Conservation (phyloP, 2,797 vertebrate species). For the Tapera naevia region DNA sequence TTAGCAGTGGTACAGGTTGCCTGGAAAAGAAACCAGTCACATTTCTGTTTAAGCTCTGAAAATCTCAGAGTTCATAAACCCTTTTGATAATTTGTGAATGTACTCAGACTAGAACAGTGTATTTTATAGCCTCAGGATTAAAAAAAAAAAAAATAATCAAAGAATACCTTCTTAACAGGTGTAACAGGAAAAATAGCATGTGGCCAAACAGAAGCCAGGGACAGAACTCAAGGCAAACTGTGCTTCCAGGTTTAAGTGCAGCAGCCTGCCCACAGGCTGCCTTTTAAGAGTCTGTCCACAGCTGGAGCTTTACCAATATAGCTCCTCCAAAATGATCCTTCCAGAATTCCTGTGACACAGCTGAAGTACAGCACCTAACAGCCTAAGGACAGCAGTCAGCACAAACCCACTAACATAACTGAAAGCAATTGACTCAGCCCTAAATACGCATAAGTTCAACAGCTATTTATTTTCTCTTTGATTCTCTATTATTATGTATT, state of each 20-base stretch:
- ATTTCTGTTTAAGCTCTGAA: neutral
- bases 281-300: neutral
- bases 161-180: neutral
- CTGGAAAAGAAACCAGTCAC: neutral
- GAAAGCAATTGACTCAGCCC: neutral
- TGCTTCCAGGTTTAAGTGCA: neutral
- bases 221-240: neutral
- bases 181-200: neutral
- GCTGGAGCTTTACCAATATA: slow-evolving; percentile 38
- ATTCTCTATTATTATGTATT: neutral
- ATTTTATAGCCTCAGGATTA: neutral
- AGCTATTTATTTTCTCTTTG: neutral
- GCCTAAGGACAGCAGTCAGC: neutral
- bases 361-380: neutral
- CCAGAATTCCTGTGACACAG: neutral
- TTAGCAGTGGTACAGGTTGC: neutral
- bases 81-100: slow-evolving; percentile 23
- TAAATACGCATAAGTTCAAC: neutral
- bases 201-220: neutral
- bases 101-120: neutral
- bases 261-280: neutral
- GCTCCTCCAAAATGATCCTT: neutral
- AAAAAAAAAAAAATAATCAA: neutral
- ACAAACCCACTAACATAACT: neutral
- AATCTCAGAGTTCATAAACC: slow-evolving; percentile 17